These are phyloP conservation scores for Adelphocoris suturalis DNA, from an alignment of 2,888 invertebrate genomes.

Conservation along the genomic window DNA sequence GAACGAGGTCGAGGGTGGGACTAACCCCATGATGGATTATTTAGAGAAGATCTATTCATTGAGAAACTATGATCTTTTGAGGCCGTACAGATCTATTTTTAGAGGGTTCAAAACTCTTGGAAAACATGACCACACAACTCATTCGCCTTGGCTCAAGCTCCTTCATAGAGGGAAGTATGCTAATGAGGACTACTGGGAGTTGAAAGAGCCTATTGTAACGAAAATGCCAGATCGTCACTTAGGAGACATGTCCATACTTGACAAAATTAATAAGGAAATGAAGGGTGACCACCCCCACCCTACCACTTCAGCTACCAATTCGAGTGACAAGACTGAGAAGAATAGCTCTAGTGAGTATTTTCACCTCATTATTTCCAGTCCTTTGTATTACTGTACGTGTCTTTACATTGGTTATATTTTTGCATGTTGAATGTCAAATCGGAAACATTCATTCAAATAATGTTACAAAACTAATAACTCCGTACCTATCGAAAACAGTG, in stretches of 20 bases:
- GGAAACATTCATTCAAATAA: too few species aligned
- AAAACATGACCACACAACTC: slow-evolving; percentile 3
- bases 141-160: background rate
- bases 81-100: slow-evolving; percentile 36
- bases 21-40: slow-evolving; percentile 24
- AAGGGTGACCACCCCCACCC: background rate
- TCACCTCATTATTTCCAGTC: background rate
- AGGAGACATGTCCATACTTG: background rate
- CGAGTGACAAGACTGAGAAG: background rate
- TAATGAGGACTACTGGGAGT: background rate
- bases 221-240: background rate
- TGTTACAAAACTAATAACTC: too few species aligned
- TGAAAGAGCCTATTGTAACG: background rate
- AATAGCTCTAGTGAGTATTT: background rate
- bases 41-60: slow-evolving; percentile 45
- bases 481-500: too few species aligned
- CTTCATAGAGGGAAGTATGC: background rate
- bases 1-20: background rate
- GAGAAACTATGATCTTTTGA: background rate
- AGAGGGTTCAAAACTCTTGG: slow-evolving; percentile 1
- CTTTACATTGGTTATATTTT: too few species aligned
- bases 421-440: too few species aligned
- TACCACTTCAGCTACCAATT: background rate
- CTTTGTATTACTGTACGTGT: too few species aligned
- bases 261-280: background rate